Base-by-base conservation (phyloP, 2,113 vertebrate genomes). In the Oreocharis arfaki region DNA sequence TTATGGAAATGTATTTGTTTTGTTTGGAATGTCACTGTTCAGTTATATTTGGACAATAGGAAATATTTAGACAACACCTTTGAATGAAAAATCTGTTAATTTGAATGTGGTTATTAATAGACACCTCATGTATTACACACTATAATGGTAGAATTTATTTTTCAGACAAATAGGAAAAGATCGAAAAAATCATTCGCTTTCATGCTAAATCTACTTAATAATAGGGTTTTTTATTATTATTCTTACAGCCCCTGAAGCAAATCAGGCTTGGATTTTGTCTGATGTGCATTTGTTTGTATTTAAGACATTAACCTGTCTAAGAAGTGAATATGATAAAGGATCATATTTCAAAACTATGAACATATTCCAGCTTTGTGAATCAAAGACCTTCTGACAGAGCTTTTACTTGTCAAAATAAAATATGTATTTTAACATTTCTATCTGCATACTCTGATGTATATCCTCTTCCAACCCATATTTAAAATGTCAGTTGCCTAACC, bases 371-470 rank as follows among this genome's bases (percentile, higher is more conserved):
- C 87, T 92, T 92, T 94, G 68, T 94, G 95, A 95, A 83, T 95
- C 90, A 80, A 94, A 96, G 71, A 86, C 71, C 79, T 91, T 69
- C 93, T 92, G 81, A 96, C 85, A 75, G 90, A 94, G 93, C 63
- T 91, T 95, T 88, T 84, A 35, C 93, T 89, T 94, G 92, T 96
- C 94, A 95, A 96, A 95, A 93, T 91, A 96, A 94, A 96, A 87
- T 91, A 87, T 80, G 75, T 85, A 90, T 93, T 96, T 94, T 91
- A 93, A 88, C 95, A 88, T 96, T 88, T 96, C 73, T 94, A 56
- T 95, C 95, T 76, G 42, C 83, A 81, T 93, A 65, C 21, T n/a
- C 71, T 90, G 87, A 91, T 85, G 68, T 85, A 83, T 93, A 95
- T 95, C 71, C 92, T 92, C 73, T 96, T 95, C 95, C 79, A 96